Evolutionary conservation across 2,888 invertebrate species (phyloP).

Genomic region (Rotaria magnacalcarata): DNA sequence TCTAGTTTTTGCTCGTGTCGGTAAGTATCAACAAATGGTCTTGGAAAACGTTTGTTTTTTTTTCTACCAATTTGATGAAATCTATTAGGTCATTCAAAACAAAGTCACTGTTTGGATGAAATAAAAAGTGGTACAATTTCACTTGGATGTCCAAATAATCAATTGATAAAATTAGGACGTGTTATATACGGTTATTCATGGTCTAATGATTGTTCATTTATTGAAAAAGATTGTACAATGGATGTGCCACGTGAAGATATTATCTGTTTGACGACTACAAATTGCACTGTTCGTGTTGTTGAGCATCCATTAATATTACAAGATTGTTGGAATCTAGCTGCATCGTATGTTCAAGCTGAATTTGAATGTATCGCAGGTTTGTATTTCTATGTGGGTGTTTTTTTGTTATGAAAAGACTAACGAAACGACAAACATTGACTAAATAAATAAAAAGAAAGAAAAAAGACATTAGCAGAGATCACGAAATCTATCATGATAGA

Average conservation of each 20-base stretch:
- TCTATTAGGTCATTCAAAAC: conserved; percentile 1
- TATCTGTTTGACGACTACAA: conserved; percentile 40
- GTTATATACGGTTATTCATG: conserved; percentile 44
- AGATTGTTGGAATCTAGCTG: conserved; percentile 46
- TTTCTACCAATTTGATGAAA: neutral
- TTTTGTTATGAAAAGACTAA: neutral
- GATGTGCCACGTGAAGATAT: conserved; percentile 44
- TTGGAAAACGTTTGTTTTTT: neutral
- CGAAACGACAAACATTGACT: too few species aligned
- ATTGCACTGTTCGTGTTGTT: conserved; percentile 42
- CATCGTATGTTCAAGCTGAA: conserved; percentile 44
- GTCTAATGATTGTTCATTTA: conserved; percentile 45
- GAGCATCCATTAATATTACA: conserved; percentile 46
- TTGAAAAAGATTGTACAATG: conserved; percentile 46
- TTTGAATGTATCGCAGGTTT: conserved; percentile 44
- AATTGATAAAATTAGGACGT: conserved; percentile 40
- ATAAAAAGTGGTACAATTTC: conserved; percentile 14
- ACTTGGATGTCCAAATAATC: conserved; percentile 40
- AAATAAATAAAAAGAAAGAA: neutral
- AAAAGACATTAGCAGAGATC: neutral
- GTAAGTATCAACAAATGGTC: neutral
- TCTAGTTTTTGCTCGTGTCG: neutral
- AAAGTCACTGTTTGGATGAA: conserved; percentile 27
- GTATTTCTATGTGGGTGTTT: neutral
- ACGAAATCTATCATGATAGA: neutral